Conservation (phyloP, 2,888 invertebrate species). For the Eurois occulta region DNA sequence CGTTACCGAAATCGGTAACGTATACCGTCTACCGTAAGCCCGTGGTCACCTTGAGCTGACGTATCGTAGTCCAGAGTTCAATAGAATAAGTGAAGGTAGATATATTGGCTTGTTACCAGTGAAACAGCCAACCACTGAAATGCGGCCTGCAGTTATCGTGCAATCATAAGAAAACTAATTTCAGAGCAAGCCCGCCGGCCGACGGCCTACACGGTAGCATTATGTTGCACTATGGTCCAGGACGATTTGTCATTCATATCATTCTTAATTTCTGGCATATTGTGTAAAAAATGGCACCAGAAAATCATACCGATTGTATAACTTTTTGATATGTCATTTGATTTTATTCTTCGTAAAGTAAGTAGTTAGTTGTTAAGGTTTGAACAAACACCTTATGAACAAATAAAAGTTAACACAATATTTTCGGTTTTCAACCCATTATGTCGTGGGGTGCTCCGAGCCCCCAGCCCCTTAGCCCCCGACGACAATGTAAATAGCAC, state of each 20-base stretch:
- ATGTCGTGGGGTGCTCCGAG: constrained; percentile 4
- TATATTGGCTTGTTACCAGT: not conserved
- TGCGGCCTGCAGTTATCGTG: not conserved
- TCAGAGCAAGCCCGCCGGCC: not conserved
- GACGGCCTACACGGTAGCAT: not conserved
- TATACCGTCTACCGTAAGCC: not conserved
- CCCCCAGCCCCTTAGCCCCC: constrained; percentile 36
- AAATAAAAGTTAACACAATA: constrained; percentile 47
- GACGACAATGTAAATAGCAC: constrained; percentile 68
- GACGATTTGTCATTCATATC: not conserved
- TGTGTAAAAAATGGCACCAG: no score
- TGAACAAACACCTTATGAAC: constrained; percentile 19
- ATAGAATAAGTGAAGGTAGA: not conserved
- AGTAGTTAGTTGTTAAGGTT: not conserved
- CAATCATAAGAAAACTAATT: not conserved
- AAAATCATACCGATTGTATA: not conserved
- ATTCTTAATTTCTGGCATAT: not conserved
- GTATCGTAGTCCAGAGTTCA: not conserved
- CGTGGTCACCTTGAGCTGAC: not conserved
- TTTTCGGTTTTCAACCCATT: constrained; percentile 41
- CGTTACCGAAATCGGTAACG: no score
- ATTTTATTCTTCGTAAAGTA: not conserved
- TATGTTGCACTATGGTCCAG: not conserved
- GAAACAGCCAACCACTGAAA: not conserved
- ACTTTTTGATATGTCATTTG: not conserved